Evolutionary conservation across 2,797 vertebrate genomes (phyloP).

Genomic region (Manis pentadactyla): DNA sequence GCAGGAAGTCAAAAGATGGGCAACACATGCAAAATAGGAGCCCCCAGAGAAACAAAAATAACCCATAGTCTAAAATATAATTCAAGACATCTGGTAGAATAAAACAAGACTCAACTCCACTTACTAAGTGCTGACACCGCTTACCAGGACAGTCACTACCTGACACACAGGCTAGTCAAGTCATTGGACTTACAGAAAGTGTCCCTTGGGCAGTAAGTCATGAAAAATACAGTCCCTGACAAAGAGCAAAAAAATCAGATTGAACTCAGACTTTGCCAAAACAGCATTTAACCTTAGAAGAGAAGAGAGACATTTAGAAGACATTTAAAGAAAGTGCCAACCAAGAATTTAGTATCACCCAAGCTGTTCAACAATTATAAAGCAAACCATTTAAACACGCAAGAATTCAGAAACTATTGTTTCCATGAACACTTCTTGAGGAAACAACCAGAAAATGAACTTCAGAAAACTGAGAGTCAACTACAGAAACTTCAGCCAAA

Average conservation of each 20-base stretch:
- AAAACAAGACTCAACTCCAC: slow-evolving; percentile 16
- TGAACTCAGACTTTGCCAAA: slow-evolving; percentile 48
- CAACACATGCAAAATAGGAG: neutral
- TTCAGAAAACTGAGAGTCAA: slow-evolving; percentile 1
- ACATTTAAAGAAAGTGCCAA: slow-evolving; percentile 71
- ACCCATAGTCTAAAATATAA: neutral
- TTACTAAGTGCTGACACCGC: neutral
- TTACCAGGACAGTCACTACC: neutral
- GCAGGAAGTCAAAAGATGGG: neutral
- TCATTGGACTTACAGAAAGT: neutral
- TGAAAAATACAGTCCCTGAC: neutral
- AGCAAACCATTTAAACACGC: slow-evolving; percentile 38
- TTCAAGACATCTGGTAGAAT: slow-evolving; percentile 25
- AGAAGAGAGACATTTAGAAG: slow-evolving; percentile 58
- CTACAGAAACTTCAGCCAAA: neutral
- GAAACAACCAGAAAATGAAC: slow-evolving; percentile 41
- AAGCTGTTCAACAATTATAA: slow-evolving; percentile 63
- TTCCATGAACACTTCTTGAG: neutral
- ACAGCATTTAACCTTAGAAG: slow-evolving; percentile 32
- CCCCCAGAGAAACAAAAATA: neutral
- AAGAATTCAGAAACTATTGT: slow-evolving; percentile 10
- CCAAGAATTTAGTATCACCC: slow-evolving; percentile 67
- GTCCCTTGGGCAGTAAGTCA: neutral
- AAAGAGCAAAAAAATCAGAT: neutral
- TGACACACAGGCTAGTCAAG: neutral